phyloP scores from a whole-genome alignment of 1,140 invertebrate species.

The Eulimnadia texana region DNA sequence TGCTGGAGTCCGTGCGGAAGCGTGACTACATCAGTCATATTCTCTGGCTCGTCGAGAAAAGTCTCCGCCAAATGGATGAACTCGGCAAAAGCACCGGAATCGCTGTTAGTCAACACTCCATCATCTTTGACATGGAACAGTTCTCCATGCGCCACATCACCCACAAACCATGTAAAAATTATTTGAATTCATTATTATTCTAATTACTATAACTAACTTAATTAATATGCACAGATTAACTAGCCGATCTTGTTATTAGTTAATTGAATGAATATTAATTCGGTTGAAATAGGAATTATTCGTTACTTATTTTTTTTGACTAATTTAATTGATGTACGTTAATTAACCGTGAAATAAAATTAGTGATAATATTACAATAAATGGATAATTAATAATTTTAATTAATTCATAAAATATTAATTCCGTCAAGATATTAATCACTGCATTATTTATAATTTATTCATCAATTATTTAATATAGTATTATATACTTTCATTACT shows the following conservation, averaged over 20 bases:
- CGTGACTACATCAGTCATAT: constrained; percentile 54
- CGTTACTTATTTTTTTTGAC: too few species aligned
- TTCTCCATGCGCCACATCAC: constrained; percentile 66
- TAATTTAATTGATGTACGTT: too few species aligned
- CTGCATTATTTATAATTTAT: too few species aligned
- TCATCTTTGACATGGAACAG: constrained; percentile 72
- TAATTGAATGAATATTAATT: background rate
- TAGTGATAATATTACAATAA: too few species aligned
- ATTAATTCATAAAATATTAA: too few species aligned
- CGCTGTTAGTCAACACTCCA: constrained; percentile 39
- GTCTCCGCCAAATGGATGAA: background rate
- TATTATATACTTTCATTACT: too few species aligned
- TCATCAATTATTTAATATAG: too few species aligned
- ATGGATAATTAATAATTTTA: too few species aligned
- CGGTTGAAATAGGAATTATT: too few species aligned
- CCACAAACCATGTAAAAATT: constrained; percentile 59
- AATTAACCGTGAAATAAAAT: too few species aligned
- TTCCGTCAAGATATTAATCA: too few species aligned
- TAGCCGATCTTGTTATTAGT: background rate
- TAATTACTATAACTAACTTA: background rate
- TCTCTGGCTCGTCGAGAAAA: constrained; percentile 28
- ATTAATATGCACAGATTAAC: background rate
- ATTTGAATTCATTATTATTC: background rate
- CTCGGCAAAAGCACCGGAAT: background rate
- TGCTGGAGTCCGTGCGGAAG: constrained; percentile 56